Conservation (phyloP, 2,888 invertebrate genomes). For the Microplitis manilae region DNA sequence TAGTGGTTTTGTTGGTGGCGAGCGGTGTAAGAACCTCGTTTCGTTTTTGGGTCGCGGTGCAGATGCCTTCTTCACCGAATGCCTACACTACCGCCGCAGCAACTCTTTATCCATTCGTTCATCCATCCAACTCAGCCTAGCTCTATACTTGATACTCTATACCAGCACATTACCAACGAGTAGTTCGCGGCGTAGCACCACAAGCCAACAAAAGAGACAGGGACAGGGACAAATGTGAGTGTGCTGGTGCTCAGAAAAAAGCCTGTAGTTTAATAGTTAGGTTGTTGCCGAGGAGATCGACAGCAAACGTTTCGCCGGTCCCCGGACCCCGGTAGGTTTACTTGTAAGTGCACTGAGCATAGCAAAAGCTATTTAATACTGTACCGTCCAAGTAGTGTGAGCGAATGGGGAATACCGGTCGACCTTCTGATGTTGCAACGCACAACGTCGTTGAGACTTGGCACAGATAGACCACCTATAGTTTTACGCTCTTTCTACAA, state of each 20-base stretch:
- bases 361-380: too few species aligned
- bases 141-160: too few species aligned
- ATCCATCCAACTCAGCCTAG: too few species aligned
- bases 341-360: too few species aligned
- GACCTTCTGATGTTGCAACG: constrained; percentile 71
- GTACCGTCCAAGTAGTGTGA: too few species aligned
- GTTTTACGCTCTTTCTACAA: constrained; percentile 2
- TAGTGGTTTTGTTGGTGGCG: neutral
- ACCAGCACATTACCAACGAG: too few species aligned
- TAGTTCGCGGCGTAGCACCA: constrained; percentile 21
- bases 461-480: constrained; percentile 64
- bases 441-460: constrained; percentile 59
- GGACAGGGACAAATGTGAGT: constrained; percentile 35
- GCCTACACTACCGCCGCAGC: constrained; percentile 22
- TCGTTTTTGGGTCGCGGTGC: constrained; percentile 40
- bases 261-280: too few species aligned
- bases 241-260: too few species aligned
- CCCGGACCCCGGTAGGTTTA: too few species aligned
- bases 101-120: too few species aligned
- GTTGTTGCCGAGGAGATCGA: too few species aligned
- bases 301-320: too few species aligned
- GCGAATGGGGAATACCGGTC: constrained; percentile 64
- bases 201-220: constrained; percentile 18
- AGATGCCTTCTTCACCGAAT: constrained; percentile 26
- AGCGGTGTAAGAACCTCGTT: constrained; percentile 4